Conservation (phyloP, 2,888 invertebrate genomes). For the Cosmia pyralina region DNA sequence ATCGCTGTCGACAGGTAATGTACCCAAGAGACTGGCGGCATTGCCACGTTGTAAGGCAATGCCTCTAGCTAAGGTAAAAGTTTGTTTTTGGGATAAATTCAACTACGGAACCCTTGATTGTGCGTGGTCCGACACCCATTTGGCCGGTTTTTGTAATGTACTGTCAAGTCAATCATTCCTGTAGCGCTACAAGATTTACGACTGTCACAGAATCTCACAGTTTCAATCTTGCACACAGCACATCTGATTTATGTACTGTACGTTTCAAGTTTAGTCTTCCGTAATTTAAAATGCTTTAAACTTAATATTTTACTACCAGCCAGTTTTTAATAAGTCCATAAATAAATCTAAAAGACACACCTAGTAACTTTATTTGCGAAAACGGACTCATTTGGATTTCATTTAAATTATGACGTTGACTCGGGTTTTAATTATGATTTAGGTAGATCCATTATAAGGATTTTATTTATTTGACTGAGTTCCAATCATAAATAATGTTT, state of each 20-base stretch:
- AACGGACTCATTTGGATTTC: conserved; percentile 28
- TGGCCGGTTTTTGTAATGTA: not conserved
- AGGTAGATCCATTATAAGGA: conserved; percentile 28
- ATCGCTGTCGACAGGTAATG: too few relatives aligned
- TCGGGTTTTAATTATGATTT: conserved; percentile 32
- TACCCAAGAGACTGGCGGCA: too few relatives aligned
- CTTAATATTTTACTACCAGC: conserved; percentile 17
- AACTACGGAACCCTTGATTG: too few relatives aligned
- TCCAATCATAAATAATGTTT: conserved; percentile 21
- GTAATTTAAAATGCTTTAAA: conserved; percentile 21
- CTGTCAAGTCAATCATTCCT: conserved; percentile 5
- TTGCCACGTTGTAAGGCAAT: too few relatives aligned
- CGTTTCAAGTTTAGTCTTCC: not conserved
- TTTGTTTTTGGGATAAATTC: too few relatives aligned
- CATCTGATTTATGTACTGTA: conserved; percentile 19
- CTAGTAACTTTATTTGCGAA: conserved; percentile 24
- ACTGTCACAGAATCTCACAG: conserved; percentile 15
- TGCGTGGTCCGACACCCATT: too few relatives aligned
- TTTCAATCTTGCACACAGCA: conserved; percentile 17
- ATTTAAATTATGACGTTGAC: conserved; percentile 26
- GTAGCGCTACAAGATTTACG: conserved; percentile 12
- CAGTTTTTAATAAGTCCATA: conserved; percentile 32
- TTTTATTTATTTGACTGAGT: conserved; percentile 13
- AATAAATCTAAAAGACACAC: conserved; percentile 38
- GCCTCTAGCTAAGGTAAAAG: too few relatives aligned